Conservation (phyloP, 2,888 invertebrate species). For the Caenorhabditis panamensis region DNA sequence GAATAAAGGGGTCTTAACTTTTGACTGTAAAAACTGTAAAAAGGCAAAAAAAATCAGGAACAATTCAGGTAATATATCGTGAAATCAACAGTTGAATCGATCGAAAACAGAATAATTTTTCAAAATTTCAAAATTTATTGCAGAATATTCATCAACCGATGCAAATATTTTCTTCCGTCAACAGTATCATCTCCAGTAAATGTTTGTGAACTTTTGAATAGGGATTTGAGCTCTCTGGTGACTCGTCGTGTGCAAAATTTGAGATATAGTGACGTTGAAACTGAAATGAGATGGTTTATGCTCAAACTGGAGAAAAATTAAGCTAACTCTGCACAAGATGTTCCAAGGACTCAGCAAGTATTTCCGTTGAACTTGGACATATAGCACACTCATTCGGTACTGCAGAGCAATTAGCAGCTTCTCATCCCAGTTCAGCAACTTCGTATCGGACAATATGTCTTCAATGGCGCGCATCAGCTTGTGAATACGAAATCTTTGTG, state of each 20-base stretch:
- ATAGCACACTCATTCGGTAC: conserved; percentile 57
- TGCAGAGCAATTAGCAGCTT: conserved; percentile 58
- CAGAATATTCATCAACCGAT: conserved; percentile 40
- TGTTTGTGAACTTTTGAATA: conserved; percentile 55
- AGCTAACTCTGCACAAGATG: conserved; percentile 51
- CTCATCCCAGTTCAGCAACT: conserved; percentile 57
- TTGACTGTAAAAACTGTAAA: too few relatives aligned
- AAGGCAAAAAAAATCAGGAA: too few relatives aligned
- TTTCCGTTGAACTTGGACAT: conserved; percentile 56
- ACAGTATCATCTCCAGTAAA: conserved; percentile 48
- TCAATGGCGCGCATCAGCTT: conserved; percentile 53
- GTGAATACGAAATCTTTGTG: conserved; percentile 52
- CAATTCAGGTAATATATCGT: too few relatives aligned
- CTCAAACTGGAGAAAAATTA: background rate
- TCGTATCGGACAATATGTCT: conserved; percentile 46
- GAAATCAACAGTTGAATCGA: too few relatives aligned
- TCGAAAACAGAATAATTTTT: background rate
- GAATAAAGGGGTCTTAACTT: too few relatives aligned
- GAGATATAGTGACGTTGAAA: conserved; percentile 52
- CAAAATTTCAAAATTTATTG: conserved; percentile 6
- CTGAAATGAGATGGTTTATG: conserved; percentile 9
- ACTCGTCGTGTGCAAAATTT: conserved; percentile 10
- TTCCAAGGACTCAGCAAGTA: conserved; percentile 54
- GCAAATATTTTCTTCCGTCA: conserved; percentile 55
- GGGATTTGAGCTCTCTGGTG: conserved; percentile 14